phyloP scores from a whole-genome alignment of 2,888 invertebrate species.

The Ophion costatus region DNA sequence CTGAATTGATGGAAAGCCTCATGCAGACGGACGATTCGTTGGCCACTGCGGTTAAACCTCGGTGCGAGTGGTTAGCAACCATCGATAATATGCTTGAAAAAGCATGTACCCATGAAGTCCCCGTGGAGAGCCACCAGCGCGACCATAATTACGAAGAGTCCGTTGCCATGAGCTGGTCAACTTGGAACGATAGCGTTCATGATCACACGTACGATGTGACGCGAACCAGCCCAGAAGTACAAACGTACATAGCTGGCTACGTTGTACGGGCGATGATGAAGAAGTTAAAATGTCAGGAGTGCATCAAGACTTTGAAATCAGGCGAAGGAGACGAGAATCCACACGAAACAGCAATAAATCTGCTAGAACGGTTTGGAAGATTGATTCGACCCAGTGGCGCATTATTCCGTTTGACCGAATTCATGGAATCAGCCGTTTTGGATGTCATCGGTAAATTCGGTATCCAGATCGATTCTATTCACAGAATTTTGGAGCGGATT shows the following conservation, averaged over 20 bases:
- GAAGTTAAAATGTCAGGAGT: too few relatives aligned
- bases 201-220: conserved; percentile 11
- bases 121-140: not conserved
- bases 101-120: not conserved
- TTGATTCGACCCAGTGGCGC: not conserved
- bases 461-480: too few relatives aligned
- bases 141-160: conserved; percentile 12
- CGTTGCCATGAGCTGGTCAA: not conserved
- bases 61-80: not conserved
- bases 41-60: not conserved
- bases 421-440: conserved; percentile 2
- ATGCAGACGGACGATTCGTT: conserved; percentile 11
- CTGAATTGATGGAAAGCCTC: not conserved
- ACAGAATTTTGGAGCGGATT: too few relatives aligned
- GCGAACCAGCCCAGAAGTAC: conserved; percentile 1
- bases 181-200: conserved; percentile 4
- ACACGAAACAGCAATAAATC: not conserved
- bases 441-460: conserved; percentile 6
- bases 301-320: not conserved
- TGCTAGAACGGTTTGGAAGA: not conserved
- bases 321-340: not conserved
- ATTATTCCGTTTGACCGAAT: not conserved
- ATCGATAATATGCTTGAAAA: conserved; percentile 11
- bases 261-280: not conserved
- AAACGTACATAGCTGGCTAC: not conserved